Conservation (phyloP, 2,888 invertebrate genomes). For the Limnephilus rhombicus region DNA sequence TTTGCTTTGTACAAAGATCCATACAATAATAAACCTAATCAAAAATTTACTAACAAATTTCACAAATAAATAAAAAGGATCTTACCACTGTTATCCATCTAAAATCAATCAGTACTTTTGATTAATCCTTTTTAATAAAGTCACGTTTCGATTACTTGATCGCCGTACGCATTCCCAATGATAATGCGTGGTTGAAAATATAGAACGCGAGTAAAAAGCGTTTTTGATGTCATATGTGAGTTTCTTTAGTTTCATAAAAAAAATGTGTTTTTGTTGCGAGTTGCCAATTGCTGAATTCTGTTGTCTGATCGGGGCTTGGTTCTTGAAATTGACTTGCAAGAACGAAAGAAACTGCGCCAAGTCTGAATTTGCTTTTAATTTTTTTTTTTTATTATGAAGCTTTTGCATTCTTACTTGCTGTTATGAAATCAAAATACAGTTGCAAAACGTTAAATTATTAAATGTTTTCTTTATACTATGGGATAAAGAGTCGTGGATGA, state of each 20-base stretch:
- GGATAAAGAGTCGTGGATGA: too few relatives aligned
- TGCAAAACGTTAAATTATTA: too few relatives aligned
- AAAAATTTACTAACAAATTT: background rate
- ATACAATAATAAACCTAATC: background rate
- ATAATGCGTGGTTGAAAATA: background rate
- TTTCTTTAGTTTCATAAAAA: background rate
- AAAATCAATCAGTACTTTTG: background rate
- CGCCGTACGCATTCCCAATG: background rate
- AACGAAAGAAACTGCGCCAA: background rate
- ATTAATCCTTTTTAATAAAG: background rate
- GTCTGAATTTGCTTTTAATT: background rate
- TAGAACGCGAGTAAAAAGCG: background rate
- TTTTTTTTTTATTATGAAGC: background rate
- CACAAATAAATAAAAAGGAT: background rate
- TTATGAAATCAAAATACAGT: too few relatives aligned
- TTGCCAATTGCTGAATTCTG: background rate
- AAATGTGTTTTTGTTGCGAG: background rate
- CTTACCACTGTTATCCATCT: background rate
- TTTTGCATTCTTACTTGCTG: too few relatives aligned
- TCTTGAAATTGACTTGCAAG: background rate
- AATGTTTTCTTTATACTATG: too few relatives aligned
- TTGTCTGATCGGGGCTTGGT: background rate
- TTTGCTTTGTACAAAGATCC: background rate
- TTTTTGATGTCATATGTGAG: background rate
- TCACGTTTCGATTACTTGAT: background rate